Percentiles rank a stretch among this genome's conserved stretches.
Conservation (phyloP, 2,797 vertebrate species). For the Myiothlypis coronata region DNA sequence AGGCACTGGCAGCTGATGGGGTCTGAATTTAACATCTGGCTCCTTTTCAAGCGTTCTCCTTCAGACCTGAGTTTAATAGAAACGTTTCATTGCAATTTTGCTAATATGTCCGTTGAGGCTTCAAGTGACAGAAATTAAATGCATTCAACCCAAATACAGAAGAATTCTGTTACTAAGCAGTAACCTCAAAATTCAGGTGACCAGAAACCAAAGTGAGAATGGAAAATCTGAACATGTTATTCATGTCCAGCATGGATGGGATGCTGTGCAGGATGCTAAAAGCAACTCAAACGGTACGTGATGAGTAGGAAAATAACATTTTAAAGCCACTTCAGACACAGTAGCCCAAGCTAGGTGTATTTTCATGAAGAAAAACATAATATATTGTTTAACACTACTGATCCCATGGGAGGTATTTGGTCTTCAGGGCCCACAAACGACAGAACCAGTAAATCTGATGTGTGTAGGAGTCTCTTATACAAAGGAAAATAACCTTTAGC, state of each 20-base stretch:
- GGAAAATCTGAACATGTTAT: neutral
- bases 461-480: neutral
- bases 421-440: neutral
- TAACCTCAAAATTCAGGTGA: neutral
- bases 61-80: neutral
- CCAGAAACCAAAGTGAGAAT: neutral
- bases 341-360: neutral
- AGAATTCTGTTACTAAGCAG: neutral
- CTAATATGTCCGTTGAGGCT: neutral
- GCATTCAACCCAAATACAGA: neutral
- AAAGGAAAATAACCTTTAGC: neutral
- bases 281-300: neutral
- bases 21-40: neutral
- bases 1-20: neutral
- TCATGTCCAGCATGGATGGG: neutral
- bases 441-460: neutral
- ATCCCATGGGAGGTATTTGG: neutral
- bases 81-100: neutral
- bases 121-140: neutral
- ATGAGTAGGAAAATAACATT: neutral
- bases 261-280: neutral
- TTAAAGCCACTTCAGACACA: neutral
- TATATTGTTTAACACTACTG: neutral
- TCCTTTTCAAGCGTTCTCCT: neutral
- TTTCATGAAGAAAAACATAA: neutral